phyloP scores from a whole-genome alignment of 2,888 invertebrate species.

The Drosophila koepferae region DNA sequence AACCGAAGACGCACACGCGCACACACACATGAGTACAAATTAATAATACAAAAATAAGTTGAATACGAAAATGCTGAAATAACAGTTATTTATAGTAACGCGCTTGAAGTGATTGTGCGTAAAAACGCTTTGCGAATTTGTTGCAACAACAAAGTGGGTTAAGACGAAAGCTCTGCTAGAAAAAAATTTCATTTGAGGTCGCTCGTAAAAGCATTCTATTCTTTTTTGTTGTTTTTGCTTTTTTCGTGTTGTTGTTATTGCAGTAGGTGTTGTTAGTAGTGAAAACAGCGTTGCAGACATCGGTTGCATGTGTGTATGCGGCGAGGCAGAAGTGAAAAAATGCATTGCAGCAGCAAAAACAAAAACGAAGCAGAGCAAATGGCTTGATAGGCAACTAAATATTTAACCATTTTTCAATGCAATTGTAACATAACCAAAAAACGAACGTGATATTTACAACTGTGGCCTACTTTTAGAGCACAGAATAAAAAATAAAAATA shows the following conservation, averaged over 20 bases:
- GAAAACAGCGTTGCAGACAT: slow-evolving; percentile 58
- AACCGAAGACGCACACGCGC: background rate
- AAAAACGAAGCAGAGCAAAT: slow-evolving; percentile 62
- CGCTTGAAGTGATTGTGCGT: slow-evolving; percentile 25
- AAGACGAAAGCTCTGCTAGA: slow-evolving; percentile 31
- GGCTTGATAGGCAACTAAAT: slow-evolving; percentile 69
- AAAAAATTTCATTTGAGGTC: slow-evolving; percentile 55
- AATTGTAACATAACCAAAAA: slow-evolving; percentile 45
- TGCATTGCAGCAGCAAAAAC: slow-evolving; percentile 64
- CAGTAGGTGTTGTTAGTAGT: slow-evolving; percentile 34
- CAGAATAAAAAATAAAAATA: slow-evolving; percentile 41
- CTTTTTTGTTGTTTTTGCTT: background rate
- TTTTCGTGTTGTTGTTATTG: slow-evolving; percentile 8
- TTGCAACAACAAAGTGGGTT: slow-evolving; percentile 59
- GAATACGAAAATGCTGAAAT: slow-evolving; percentile 19
- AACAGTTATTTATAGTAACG: slow-evolving; percentile 29
- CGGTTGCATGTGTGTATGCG: slow-evolving; percentile 72
- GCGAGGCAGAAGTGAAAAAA: slow-evolving; percentile 60
- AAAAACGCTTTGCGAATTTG: slow-evolving; percentile 31
- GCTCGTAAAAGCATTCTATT: slow-evolving; percentile 37
- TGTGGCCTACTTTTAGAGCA: slow-evolving; percentile 74
- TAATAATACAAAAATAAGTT: slow-evolving; percentile 37
- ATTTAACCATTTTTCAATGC: slow-evolving; percentile 50
- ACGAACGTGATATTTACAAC: slow-evolving; percentile 71
- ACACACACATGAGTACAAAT: slow-evolving; percentile 14